Conservation (phyloP, 2,888 invertebrate species). For the Disparrhopalites patrizii region DNA sequence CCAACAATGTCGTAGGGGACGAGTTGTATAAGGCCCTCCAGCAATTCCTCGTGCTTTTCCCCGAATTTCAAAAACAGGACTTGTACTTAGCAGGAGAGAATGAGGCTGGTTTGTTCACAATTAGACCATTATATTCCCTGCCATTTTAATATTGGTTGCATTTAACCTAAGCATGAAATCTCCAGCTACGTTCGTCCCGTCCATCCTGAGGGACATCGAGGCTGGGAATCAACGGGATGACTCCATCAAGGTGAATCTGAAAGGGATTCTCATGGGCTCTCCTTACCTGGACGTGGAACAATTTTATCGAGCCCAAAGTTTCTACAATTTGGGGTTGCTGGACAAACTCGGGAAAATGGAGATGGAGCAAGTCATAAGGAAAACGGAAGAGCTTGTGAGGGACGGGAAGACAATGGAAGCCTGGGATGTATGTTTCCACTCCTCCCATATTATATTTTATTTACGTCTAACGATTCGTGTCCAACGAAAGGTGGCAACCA, state of each 20-base stretch:
- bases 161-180: too few relatives aligned
- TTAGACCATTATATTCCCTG: too few relatives aligned
- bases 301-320: constrained; percentile 69
- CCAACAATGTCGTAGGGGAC: neutral
- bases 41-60: constrained; percentile 80
- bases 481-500: too few relatives aligned
- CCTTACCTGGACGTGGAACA: constrained; percentile 67
- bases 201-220: constrained; percentile 63
- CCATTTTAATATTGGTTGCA: too few relatives aligned
- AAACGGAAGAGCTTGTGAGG: neutral
- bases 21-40: constrained; percentile 51
- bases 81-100: constrained; percentile 88
- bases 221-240: constrained; percentile 57
- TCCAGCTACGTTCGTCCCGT: constrained; percentile 42
- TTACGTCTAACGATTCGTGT: too few relatives aligned
- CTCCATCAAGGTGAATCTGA: constrained; percentile 61
- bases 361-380: constrained; percentile 54
- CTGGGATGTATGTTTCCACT: neutral
- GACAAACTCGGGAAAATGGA: constrained; percentile 54
- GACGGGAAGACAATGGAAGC: neutral
- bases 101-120: constrained; percentile 56
- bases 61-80: constrained; percentile 65
- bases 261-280: constrained; percentile 62
- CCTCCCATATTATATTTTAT: too few relatives aligned
- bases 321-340: constrained; percentile 70